Base-by-base conservation (phyloP, 2,797 vertebrate genomes). In the Cossypha dichroa region DNA sequence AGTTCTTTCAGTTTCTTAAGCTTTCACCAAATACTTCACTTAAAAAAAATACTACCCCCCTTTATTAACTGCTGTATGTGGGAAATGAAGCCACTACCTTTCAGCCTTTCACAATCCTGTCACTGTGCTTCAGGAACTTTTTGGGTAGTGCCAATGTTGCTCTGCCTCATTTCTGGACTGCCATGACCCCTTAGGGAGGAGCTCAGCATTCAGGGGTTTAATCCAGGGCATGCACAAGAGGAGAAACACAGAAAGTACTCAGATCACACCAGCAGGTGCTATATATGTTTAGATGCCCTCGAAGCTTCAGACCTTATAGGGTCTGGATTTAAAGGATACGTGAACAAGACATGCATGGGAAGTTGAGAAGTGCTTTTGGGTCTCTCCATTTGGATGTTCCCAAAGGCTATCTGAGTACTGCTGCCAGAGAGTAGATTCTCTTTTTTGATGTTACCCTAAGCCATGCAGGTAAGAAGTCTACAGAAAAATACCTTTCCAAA, bases 321-420 rank as follows among this genome's bases (percentile, higher is more conserved):
- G 11, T n/a, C 51, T 59, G 41, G 18, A 21, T 17, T 34, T 49
- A 23, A 76, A 63, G 22, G 34, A 62, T 2, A 11, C 15, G 23
- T 63, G 45, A 29, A 77, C 25, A 63, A 59, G 46, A 48, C 5
- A 16, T 4, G 5, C 18, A 2, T 2, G 26, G 28, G 34, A 85
- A 34, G 56, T 64, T 1, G 0, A 12, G 36, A 67, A 70, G 16
- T 0, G 0, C 26, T 67, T 52, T 18, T 8, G 10, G 5, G 5
- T 49, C 25, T 36, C 54, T 62, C 41, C 25, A 3, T 64, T 33
- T 56, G 56, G 56, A 22, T 38, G 13, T 17, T 85, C 48, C 67
- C 51, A 79, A 87, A 66, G 51, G 43, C 38, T 40, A 51, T 3
- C 41, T 22, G 54, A 66, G 21, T 26, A 29, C 34, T 62, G 6